Base-by-base conservation (phyloP, 2,113 vertebrate genomes). In the Passer domesticus region DNA sequence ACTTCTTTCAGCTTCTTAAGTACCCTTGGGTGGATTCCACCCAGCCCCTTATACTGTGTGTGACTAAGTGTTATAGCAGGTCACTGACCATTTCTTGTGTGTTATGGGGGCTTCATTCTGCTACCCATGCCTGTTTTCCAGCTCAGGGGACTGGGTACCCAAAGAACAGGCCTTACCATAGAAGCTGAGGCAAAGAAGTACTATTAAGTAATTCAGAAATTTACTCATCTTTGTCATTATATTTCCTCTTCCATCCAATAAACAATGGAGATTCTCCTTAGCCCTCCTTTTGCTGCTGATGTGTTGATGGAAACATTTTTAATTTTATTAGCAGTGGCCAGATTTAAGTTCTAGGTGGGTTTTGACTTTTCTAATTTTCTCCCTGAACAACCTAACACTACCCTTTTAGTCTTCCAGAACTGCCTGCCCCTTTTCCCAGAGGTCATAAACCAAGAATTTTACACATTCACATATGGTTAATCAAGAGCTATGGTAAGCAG, bases 111-210 rank as follows among this genome's bases (percentile, higher is more conserved):
- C 16, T 70, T n/a, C 23, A n/a, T 55, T 63, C 10, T n/a, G 7
- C 20, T 70, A 15, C 11, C 7, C 16, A 24, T 35, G 28, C 20
- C 23, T 41, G 8, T 70, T 33, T 78, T 79, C 24, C 20, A 41
- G 9, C 30, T 70, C 35, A 30, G 11, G 20, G 6, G 3, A 17
- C 23, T n/a, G 4, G 2, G 28, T 19, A 78, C 15, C 19, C 1
- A 2, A 18, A 53, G 15, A 37, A 44, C n/a, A 2, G 1, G 19
- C n/a, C 28, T 47, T 41, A 25, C 20, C 4, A 3, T 20, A 24
- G 46, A 60, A 60, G 6, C 13, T 63, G 41, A 63, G 24, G 20
- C 20, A 72, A 41, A 41, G 41, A 55, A 63, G 16, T 72, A 41
- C 35, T 43, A 47, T 30, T 41, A 87, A 63, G 8, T 41, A 63